Evolutionary conservation across 2,888 invertebrate genomes (phyloP).

Genomic region (Erebia aethiops): DNA sequence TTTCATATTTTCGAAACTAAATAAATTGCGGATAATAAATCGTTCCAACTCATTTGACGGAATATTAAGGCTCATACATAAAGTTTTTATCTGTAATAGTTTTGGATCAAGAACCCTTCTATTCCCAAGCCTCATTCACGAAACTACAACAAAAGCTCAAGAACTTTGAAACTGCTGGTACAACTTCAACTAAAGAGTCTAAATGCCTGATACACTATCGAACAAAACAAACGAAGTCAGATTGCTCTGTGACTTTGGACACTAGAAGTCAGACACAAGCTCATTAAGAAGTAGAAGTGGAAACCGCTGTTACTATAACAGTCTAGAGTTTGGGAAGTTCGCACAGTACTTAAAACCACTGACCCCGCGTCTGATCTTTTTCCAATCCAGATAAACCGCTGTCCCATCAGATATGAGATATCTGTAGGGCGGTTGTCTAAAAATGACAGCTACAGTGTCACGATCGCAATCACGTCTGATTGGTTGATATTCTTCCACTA

Average conservation of each 20-base stretch:
- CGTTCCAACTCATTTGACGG: background rate
- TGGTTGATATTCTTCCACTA: too few species aligned
- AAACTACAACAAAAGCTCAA: slow-evolving; percentile 10
- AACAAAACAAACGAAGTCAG: slow-evolving; percentile 2
- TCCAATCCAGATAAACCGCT: too few species aligned
- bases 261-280: background rate
- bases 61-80: background rate
- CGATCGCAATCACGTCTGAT: too few species aligned
- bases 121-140: slow-evolving; percentile 1
- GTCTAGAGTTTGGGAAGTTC: too few species aligned
- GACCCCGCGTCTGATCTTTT: too few species aligned
- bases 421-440: too few species aligned
- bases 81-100: background rate
- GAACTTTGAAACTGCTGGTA: background rate
- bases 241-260: background rate
- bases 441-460: too few species aligned
- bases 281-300: background rate
- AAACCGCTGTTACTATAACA: too few species aligned
- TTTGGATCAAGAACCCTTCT: background rate
- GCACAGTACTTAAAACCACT: too few species aligned
- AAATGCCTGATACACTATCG: background rate
- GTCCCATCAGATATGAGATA: too few species aligned
- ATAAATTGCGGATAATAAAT: background rate
- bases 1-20: too few species aligned
- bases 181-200: background rate